Conservation (phyloP, 2,797 vertebrate species). For the Tauraco hartlaubi region DNA sequence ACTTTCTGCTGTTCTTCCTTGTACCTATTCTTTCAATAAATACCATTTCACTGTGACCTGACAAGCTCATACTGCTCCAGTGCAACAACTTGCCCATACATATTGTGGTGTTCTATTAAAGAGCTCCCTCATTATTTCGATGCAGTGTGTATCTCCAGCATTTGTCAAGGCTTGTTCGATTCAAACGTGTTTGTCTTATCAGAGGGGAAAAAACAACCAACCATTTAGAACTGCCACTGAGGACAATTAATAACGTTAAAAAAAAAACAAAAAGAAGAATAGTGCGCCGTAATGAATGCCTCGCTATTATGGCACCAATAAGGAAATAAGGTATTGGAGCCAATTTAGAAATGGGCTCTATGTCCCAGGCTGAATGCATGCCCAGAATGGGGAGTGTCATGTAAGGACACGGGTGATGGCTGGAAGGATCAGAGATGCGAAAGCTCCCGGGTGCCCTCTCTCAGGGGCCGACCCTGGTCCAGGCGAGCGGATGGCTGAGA, state of each 20-base stretch:
- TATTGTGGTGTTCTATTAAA: conserved; percentile 46
- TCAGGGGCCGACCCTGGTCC: rapidly evolving
- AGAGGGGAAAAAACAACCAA: conserved; percentile 16
- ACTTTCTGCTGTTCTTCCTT: conserved; percentile 44
- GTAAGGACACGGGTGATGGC: not conserved
- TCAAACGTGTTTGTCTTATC: conserved; percentile 42
- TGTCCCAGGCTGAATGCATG: not conserved
- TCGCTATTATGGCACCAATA: not conserved
- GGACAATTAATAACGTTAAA: conserved; percentile 42
- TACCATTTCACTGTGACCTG: not conserved
- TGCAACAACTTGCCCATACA: conserved; percentile 65
- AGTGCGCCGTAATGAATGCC: not conserved
- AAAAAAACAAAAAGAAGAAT: not conserved
- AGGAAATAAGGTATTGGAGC: not conserved
- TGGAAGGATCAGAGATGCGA: not conserved
- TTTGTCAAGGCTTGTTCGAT: conserved; percentile 75
- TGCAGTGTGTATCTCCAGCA: conserved; percentile 54
- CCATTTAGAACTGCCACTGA: conserved; percentile 50
- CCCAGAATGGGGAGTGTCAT: rapidly evolving
- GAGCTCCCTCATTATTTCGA: conserved; percentile 51
- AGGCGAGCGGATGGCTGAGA: not conserved
- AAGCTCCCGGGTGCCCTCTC: not conserved
- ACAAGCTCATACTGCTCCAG: conserved; percentile 47
- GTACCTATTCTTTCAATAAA: conserved; percentile 40
- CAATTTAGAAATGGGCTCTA: not conserved